Evolutionary conservation across 1,140 invertebrate genomes (phyloP).

Genomic region (Xylocopa sonorina): DNA sequence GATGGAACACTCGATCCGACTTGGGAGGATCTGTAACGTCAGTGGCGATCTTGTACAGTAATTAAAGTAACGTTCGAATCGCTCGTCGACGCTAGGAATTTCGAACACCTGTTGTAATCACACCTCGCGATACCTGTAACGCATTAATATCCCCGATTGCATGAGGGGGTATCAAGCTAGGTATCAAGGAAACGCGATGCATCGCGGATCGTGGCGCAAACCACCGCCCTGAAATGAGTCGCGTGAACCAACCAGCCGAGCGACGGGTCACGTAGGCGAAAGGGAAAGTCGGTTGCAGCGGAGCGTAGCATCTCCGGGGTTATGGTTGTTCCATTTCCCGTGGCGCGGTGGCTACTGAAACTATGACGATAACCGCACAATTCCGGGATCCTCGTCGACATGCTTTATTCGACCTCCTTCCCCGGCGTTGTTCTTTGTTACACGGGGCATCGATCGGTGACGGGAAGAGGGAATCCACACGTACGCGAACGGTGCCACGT

Average conservation of each 20-base stretch:
- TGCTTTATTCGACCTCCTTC: constrained; percentile 23
- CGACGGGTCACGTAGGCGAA: background rate
- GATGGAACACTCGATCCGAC: too few relatives aligned
- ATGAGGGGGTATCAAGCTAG: background rate
- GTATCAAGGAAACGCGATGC: background rate
- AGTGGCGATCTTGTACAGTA: background rate
- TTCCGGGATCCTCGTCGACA: constrained; percentile 25
- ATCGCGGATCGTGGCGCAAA: background rate
- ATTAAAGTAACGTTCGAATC: background rate
- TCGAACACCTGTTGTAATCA: too few relatives aligned
- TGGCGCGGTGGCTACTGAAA: constrained; percentile 21
- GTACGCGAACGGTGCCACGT: background rate
- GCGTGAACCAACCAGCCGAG: background rate
- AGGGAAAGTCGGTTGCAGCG: constrained; percentile 22
- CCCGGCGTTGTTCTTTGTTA: constrained; percentile 17
- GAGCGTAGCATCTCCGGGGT: constrained; percentile 15
- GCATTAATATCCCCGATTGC: background rate
- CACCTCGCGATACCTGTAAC: too few relatives aligned
- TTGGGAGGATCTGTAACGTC: background rate
- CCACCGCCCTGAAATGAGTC: background rate
- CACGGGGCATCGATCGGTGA: constrained; percentile 15
- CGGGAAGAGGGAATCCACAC: constrained; percentile 9
- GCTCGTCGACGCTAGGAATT: too few relatives aligned
- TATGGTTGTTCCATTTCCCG: constrained; percentile 36
- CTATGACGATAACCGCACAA: constrained; percentile 46